A percentile compares a stretch with the other conserved stretches of the same genome.
Conservation (phyloP, 2,113 vertebrate genomes). For the Apteryx mantelli region DNA sequence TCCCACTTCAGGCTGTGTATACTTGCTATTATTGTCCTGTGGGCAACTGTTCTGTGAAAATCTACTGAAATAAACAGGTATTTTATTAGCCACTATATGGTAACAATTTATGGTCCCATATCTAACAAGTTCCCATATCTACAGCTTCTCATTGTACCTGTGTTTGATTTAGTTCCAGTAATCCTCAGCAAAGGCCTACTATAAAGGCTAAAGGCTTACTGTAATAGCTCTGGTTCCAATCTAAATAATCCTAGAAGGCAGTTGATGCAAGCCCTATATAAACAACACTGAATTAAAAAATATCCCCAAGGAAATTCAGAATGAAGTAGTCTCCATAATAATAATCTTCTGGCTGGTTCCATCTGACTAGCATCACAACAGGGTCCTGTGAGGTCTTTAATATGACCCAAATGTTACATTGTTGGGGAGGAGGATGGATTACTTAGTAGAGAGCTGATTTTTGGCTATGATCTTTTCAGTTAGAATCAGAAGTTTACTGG, state of each 20-base stretch:
- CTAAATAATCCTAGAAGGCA: conserved; percentile 60
- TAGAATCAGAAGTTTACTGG: neutral
- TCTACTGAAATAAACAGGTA: conserved; percentile 7
- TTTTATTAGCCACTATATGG: neutral
- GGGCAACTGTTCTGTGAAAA: neutral
- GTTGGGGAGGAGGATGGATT: neutral
- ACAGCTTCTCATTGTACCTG: conserved; percentile 41
- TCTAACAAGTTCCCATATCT: conserved; percentile 32
- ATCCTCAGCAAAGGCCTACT: conserved; percentile 37
- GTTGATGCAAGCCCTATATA: conserved; percentile 42
- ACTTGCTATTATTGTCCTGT: neutral
- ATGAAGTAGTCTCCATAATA: conserved; percentile 44
- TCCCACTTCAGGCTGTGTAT: neutral
- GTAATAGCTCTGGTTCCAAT: conserved; percentile 65
- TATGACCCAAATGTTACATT: conserved; percentile 18
- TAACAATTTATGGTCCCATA: conserved; percentile 6
- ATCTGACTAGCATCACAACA: conserved; percentile 24
- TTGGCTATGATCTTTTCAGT: neutral
- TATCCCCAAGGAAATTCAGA: conserved; percentile 58
- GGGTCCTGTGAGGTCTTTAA: conserved; percentile 45
- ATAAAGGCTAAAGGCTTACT: neutral
- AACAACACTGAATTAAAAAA: conserved; percentile 53
- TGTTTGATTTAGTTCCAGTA: conserved; percentile 50
- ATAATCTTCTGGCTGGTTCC: conserved; percentile 53
- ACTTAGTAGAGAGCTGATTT: neutral